A percentile compares a stretch with the other conserved stretches of the same genome.
Conservation (phyloP, 1,140 invertebrate species). For the Aphaenogaster floridana region DNA sequence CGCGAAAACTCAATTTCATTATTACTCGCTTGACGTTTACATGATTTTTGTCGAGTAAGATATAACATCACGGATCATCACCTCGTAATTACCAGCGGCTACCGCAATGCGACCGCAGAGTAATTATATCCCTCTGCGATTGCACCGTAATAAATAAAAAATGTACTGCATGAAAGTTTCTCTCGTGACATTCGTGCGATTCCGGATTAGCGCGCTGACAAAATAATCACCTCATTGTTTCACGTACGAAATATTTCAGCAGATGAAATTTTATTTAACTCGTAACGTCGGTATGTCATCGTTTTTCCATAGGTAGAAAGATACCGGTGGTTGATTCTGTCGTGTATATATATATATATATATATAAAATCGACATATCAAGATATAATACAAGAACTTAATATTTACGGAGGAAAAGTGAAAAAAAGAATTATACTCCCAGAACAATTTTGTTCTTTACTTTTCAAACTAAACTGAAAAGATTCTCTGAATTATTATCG, state of each 20-base stretch:
- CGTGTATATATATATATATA: neutral
- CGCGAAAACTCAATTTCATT: conserved; percentile 55
- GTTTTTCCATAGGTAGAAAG: neutral
- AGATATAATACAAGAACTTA: neutral
- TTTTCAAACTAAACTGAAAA: conserved; percentile 10
- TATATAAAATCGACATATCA: neutral
- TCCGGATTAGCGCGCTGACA: neutral
- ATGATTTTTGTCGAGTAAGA: conserved; percentile 7
- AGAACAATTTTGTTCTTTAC: neutral
- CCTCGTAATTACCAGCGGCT: neutral
- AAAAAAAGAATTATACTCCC: neutral
- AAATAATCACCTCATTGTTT: neutral
- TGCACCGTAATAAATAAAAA: neutral
- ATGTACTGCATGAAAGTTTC: neutral
- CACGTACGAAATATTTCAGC: neutral
- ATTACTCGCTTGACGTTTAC: conserved; percentile 30
- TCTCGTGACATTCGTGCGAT: neutral
- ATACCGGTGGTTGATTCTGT: neutral
- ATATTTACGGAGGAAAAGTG: neutral
- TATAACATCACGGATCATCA: conserved; percentile 18
- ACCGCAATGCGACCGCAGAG: neutral
- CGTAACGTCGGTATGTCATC: neutral
- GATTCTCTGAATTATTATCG: neutral
- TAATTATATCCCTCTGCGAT: neutral
- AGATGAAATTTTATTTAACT: conserved; percentile 2